Base-by-base conservation (phyloP, 2,113 vertebrate genomes). In the Halcyon malimbica region DNA sequence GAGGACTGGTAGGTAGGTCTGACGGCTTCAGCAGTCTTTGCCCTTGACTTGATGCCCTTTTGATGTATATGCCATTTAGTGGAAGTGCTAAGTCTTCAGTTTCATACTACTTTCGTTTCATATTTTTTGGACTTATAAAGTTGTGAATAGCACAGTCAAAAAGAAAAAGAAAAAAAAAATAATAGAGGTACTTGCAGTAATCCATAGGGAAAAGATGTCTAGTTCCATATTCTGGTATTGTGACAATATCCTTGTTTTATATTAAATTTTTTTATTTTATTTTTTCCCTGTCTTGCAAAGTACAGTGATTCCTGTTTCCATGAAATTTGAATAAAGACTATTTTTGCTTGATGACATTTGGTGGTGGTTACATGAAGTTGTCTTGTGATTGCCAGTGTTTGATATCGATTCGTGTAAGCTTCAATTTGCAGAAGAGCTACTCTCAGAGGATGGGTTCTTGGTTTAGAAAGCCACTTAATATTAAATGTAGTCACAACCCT, bases 251-350 rank as follows among this genome's bases (percentile, higher is more conserved):
- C 97, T 98, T 98, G 98, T 98, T 98, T 98, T 98, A 97, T 98
- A 98, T 98, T 97, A 97, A 97, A 96, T 94, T 98, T 98, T 98
- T 98, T 98, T 93, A 97, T 97, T 98, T 97, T 98, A 98, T 98
- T 98, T 97, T 94, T 95, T 71, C 91, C 97, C 97, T 94, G 97
- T 98, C 97, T 98, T 98, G 97, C 96, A 97, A 98, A 98, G 98
- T 98, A 97, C 97, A 97, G 98, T 98, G 98, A 96, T 84, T 96
- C 97, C 97, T 95, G 96, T 98, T 98, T 98, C 98, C 98, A 98
- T 98, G 97, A 98, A 97, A 97, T 98, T 98, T 98, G 97, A 98
- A 98, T 98, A 98, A 98, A 98, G 97, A 98, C 97, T 98, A 98
- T 98, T 98, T 98, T 98, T 98, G 98, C 98, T 98, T 98, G 98